Conservation (phyloP, 1,140 invertebrate species). For the Drosophila simulans region DNA sequence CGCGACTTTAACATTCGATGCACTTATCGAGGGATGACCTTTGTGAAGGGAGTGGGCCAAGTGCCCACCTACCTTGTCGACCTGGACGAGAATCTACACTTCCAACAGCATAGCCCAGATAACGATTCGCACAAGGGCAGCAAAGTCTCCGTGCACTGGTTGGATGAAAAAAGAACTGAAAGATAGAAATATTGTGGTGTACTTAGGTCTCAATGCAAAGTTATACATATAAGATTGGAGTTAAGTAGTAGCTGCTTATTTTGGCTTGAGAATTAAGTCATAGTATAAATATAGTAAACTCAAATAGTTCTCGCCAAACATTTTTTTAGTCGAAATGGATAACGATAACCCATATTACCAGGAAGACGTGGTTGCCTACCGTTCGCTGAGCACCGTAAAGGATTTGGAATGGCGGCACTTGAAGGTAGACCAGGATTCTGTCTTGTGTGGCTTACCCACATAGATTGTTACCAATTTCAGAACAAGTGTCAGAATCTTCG, state of each 20-base stretch:
- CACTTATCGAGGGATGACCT: slow-evolving; percentile 87
- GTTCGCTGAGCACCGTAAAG: neutral
- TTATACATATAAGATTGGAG: too few species aligned
- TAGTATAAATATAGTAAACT: too few species aligned
- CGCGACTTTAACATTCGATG: slow-evolving; percentile 88
- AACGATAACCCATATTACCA: neutral
- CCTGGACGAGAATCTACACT: slow-evolving; percentile 86
- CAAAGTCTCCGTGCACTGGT: neutral
- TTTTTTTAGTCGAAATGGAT: neutral
- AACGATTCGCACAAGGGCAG: neutral
- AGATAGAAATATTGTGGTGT: neutral
- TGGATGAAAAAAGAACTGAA: neutral
- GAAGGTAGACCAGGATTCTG: slow-evolving; percentile 3
- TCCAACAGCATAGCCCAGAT: slow-evolving; percentile 63
- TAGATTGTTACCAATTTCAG: neutral
- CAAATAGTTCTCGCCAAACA: too few species aligned
- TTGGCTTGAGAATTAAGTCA: too few species aligned
- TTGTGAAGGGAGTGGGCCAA: slow-evolving; percentile 89
- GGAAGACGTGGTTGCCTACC: slow-evolving; percentile 10
- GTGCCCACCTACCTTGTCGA: slow-evolving; percentile 90
- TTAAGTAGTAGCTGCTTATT: too few species aligned
- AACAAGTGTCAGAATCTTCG: neutral
- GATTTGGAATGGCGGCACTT: slow-evolving; percentile 22
- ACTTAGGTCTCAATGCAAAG: too few species aligned
- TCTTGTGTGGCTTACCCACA: neutral